These are phyloP conservation scores for Herminia tarsipennalis DNA, from an alignment of 2,888 invertebrate species.

Conservation along the genomic window DNA sequence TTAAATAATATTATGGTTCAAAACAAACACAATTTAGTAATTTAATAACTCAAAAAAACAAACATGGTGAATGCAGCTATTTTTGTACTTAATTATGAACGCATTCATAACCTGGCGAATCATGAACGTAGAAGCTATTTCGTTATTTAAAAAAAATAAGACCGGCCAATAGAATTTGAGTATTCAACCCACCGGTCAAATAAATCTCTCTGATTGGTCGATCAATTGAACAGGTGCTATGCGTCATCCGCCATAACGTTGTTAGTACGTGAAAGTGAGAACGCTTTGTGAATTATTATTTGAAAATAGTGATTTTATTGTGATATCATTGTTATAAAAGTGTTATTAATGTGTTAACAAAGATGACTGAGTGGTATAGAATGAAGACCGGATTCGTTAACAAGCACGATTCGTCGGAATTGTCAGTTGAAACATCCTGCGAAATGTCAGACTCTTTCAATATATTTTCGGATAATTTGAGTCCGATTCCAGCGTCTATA, in stretches of 20 bases:
- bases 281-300: slow-evolving; percentile 63
- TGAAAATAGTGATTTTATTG: slow-evolving; percentile 56
- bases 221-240: slow-evolving; percentile 76
- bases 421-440: slow-evolving; percentile 86
- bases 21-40: too few species aligned
- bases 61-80: slow-evolving; percentile 22
- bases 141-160: slow-evolving; percentile 61
- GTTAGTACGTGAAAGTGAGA: slow-evolving; percentile 71
- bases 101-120: slow-evolving; percentile 49
- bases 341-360: slow-evolving; percentile 65
- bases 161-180: slow-evolving; percentile 62
- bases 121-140: slow-evolving; percentile 31
- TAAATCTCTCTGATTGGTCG: slow-evolving; percentile 65
- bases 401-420: slow-evolving; percentile 80
- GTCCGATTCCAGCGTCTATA: slow-evolving; percentile 82
- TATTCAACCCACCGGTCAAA: slow-evolving; percentile 75
- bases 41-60: background rate
- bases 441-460: slow-evolving; percentile 88
- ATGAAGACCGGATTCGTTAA: slow-evolving; percentile 71
- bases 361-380: slow-evolving; percentile 80
- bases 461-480: slow-evolving; percentile 85
- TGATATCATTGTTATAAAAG: slow-evolving; percentile 60
- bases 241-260: slow-evolving; percentile 84
- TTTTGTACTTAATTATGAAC: slow-evolving; percentile 38
- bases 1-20: too few species aligned